phyloP scores from a whole-genome alignment of 2,113 vertebrate species.

The Python bivittatus region DNA sequence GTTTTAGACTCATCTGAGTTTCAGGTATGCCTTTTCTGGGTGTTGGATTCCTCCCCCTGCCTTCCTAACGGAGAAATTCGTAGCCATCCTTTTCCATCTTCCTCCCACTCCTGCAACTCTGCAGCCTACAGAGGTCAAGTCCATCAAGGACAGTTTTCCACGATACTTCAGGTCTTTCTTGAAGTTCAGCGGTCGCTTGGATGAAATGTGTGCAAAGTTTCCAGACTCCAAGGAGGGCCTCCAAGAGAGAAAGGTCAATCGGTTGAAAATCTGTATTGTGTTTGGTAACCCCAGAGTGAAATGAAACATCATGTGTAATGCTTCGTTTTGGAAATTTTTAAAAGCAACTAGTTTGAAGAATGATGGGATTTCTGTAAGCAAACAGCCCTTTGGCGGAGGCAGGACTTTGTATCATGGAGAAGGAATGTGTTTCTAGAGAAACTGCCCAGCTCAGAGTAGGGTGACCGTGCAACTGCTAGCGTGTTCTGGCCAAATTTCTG shows the following conservation, averaged over 20 bases:
- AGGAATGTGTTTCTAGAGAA: slow-evolving; percentile 68
- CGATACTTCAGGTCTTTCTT: background rate
- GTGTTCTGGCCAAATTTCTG: accelerated
- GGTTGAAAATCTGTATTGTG: no score
- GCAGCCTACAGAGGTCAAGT: no score
- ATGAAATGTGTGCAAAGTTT: background rate
- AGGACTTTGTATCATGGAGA: slow-evolving; percentile 63
- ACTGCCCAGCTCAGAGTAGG: slow-evolving; percentile 41
- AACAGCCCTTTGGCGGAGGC: slow-evolving; percentile 38
- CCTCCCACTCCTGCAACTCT: background rate
- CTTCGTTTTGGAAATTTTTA: background rate
- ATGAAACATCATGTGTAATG: background rate
- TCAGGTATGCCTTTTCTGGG: background rate
- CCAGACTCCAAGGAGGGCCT: background rate
- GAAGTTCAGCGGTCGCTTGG: background rate
- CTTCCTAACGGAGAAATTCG: background rate
- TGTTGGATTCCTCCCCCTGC: background rate
- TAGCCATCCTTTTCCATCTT: background rate
- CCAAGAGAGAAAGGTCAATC: background rate
- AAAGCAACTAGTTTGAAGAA: slow-evolving; percentile 25
- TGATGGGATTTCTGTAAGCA: slow-evolving; percentile 37
- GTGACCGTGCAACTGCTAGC: slow-evolving; percentile 59
- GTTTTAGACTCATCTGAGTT: background rate
- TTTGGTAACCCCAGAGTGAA: background rate
- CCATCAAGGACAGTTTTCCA: background rate